A percentile compares a stretch with the other conserved stretches of the same genome.
phyloP scores from a whole-genome alignment of 2,113 vertebrate species.

The Chionodraco myersi region DNA sequence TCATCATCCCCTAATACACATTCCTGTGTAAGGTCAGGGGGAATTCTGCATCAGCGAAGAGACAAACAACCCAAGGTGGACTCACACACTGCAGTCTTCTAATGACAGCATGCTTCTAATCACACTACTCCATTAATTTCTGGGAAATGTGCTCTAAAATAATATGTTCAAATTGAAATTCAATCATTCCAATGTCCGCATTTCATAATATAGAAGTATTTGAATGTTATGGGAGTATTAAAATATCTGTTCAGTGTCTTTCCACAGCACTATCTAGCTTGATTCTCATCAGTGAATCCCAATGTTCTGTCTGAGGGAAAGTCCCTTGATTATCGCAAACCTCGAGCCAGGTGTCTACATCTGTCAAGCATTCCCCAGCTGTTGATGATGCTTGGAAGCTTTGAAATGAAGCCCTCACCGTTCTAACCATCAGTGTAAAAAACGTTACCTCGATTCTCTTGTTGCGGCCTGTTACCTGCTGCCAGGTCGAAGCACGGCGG shows the following conservation, averaged over 20 bases:
- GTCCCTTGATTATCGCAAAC: conserved; percentile 54
- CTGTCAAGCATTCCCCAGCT: conserved; percentile 49
- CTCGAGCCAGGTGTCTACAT: conserved; percentile 41
- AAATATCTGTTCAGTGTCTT: conserved; percentile 43
- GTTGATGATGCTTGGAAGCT: conserved; percentile 30
- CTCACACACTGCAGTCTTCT: conserved; percentile 21
- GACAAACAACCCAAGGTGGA: conserved; percentile 54
- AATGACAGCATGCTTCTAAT: conserved; percentile 12
- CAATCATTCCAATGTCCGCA: not conserved
- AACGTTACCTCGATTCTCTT: not conserved
- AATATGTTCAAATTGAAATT: not conserved
- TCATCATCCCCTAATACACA: conserved; percentile 80
- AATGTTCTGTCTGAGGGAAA: conserved; percentile 61
- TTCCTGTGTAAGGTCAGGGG: conserved; percentile 84
- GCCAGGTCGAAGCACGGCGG: conserved; percentile 24
- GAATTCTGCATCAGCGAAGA: conserved; percentile 70
- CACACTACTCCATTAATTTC: not conserved
- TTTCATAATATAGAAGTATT: not conserved
- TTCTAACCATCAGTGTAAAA: not conserved
- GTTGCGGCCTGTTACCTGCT: not conserved
- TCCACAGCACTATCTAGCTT: conserved; percentile 46
- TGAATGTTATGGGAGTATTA: not conserved
- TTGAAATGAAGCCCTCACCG: conserved; percentile 14
- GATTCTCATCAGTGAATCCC: conserved; percentile 63
- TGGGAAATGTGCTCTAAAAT: not conserved